A percentile compares a stretch with the other conserved stretches of the same genome.
These are phyloP conservation scores for Cepphus grylle DNA, from an alignment of 2,113 vertebrate genomes.

Conservation along the genomic window DNA sequence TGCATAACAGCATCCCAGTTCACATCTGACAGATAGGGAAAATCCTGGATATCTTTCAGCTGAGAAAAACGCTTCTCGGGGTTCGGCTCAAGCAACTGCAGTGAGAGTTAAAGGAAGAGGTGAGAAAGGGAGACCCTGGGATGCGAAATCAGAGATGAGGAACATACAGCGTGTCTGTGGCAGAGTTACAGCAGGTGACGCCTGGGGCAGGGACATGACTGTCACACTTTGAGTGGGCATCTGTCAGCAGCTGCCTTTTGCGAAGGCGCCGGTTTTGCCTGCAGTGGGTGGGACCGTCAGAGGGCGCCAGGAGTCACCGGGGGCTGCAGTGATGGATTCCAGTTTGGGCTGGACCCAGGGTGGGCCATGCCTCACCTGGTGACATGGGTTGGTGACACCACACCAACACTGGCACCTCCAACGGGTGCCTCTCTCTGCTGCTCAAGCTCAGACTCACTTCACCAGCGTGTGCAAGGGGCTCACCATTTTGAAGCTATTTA, in stretches of 20 bases:
- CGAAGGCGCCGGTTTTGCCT: not conserved
- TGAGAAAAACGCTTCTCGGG: conserved; percentile 85
- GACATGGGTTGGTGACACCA: not conserved
- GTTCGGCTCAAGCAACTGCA: conserved; percentile 87
- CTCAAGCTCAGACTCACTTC: not conserved
- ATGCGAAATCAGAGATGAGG: not conserved
- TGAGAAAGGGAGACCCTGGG: not conserved
- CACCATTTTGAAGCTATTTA: not conserved
- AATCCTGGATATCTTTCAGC: conserved; percentile 83
- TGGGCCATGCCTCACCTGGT: not conserved
- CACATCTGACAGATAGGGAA: conserved; percentile 83
- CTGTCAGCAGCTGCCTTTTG: not conserved
- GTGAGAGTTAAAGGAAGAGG: not conserved
- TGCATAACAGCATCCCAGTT: conserved; percentile 91
- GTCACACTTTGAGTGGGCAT: no score
- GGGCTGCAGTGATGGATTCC: not conserved
- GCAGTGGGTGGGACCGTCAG: fast-evolving
- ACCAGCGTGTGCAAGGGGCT: fast-evolving
- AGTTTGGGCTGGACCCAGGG: not conserved
- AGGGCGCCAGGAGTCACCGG: fast-evolving
- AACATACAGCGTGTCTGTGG: no score
- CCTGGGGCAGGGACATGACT: no score
- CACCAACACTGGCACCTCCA: fast-evolving
- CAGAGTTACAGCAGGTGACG: not conserved
- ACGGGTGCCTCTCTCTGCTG: not conserved